Percentiles rank a stretch among this genome's conserved stretches.
Evolutionary conservation across 2,797 vertebrate genomes (phyloP).

Genomic region (Mallotus villosus): DNA sequence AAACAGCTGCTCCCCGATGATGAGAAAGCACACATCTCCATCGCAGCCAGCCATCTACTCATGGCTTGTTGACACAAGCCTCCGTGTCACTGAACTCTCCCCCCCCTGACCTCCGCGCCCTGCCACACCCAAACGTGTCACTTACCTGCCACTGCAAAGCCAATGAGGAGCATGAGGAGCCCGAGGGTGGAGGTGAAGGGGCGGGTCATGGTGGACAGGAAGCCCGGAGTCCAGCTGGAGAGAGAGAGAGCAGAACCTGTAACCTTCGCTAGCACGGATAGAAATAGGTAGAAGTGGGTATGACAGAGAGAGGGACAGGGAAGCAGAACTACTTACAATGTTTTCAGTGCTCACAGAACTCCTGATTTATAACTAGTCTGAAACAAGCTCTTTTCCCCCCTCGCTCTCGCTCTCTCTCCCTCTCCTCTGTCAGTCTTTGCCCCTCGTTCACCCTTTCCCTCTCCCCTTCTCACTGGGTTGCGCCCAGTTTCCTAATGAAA

Average conservation of each 20-base stretch:
- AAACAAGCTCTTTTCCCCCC: not conserved
- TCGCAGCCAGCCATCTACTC: not conserved
- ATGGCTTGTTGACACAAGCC: conserved; percentile 1
- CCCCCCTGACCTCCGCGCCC: conserved; percentile 33
- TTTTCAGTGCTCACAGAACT: not conserved
- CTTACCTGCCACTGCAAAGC: conserved; percentile 71
- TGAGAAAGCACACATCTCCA: not conserved
- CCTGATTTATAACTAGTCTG: conserved; percentile 3
- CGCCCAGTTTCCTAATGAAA: conserved; percentile 68
- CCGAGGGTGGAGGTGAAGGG: conserved; percentile 34
- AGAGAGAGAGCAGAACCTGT: conserved; percentile 2
- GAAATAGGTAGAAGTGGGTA: not conserved
- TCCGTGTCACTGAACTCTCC: conserved; percentile 2
- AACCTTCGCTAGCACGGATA: not conserved
- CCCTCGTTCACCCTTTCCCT: conserved; percentile 11
- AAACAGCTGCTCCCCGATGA: not conserved
- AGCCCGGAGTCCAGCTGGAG: conserved; percentile 22
- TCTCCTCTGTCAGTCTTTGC: conserved; percentile 3
- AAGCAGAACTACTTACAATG: conserved; percentile 15
- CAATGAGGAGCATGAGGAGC: conserved; percentile 70
- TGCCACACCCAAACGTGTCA: not conserved
- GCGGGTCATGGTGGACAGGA: conserved; percentile 52
- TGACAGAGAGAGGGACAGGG: conserved; percentile 1
- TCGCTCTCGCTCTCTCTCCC: not conserved
- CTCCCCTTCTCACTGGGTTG: conserved; percentile 43